Base-by-base conservation (phyloP, 2,888 invertebrate genomes). In the Lymantria monacha region DNA sequence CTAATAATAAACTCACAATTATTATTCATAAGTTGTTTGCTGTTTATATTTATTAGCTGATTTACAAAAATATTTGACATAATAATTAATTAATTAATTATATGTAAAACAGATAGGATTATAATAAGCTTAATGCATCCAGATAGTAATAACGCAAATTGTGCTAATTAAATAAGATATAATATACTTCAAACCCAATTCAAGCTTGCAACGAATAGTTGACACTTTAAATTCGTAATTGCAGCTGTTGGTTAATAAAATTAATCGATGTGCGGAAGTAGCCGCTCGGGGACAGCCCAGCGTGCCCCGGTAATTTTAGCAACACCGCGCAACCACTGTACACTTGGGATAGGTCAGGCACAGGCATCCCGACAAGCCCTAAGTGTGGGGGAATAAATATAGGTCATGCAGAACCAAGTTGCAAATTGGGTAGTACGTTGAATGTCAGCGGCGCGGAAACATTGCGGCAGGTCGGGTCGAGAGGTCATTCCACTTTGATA, bases 401-500 rank as follows among this genome's bases (percentile, higher is more conserved):
- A 87, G 87, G 89, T 89, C 89, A 85, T 83, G 64, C 75, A 82
- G 76, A 81, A 76, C 76, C 75, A 76, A 75, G 74, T 73, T 61
- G 63, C 61, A 61, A 68, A 68, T 71, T 75, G 56, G 66, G 66
- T 50, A 60, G 55, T 67, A 63, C 49, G 53, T 53, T 31, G 53
- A 43, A 49, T 53, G 49, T 70, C 69, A 68, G 67, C 63, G 63
- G 7, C 63, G 61, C 66, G 61, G 68, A 63, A 77, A 70, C 70
- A 72, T 87, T 88, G 85, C 63, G 85, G 85, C 77, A 88, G 89
- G 89, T 89, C 86, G 73, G 88, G 88, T 87, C 85, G 74, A 60
- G 70, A 74, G 83, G 85, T 87, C 75, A 79, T 74, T 77, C 81
- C 72, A 74, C 81, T 77, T 74, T 69, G 62, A 67, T 68, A 70